Base-by-base conservation (phyloP, 2,888 invertebrate genomes). In the Apodemia zela region DNA sequence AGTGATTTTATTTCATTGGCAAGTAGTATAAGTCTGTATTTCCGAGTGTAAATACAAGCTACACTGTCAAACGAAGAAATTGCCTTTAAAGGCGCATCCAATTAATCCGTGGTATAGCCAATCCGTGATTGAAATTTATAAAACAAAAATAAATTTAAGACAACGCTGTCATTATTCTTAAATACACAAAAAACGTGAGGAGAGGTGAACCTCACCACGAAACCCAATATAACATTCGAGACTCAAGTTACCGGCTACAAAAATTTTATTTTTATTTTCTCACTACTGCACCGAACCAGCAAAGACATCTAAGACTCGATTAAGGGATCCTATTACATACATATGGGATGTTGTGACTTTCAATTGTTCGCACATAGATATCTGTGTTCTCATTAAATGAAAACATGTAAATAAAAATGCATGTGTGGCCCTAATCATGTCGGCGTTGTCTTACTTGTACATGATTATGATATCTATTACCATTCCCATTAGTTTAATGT, bases 181-280 rank as follows among this genome's bases (percentile, higher is more conserved):
- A 54, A 47, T 62, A 66, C 57, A 72, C 57, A 60, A 57, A 73
- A 71, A 78, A 73, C 74, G 72, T 77, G 77, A 79, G 78, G 82
- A 72, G 79, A 82, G 79, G 80, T 82, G 77, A 81, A 74, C 72
- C 74, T 77, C 81, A 82, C 84, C 83, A 84, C 81, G 84, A 81
- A 88, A 90, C 81, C 77, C 71, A 79, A 89, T 74, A 86, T 86
- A 75, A 68, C 73, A 75, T 74, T 76, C 68, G 68, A 76, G 76
- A 87, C 81, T 91, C 79, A 63, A 67, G 76, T 90, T 84, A 80
- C 89, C 63, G 68, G 72, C 73, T 72, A 71, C 21, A 54, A 29
- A 25, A 54, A 51, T 4, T 75, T 78, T 80, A 81, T 85, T 78
- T 75, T 69, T 73, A 72, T 72, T 76, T 78, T 79, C 71, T 75